A percentile compares a stretch with the other conserved stretches of the same genome.
Evolutionary conservation across 92 coral and sea anemone genomes (phyloP).

Genomic region (Hydrozoanthus gracilis): DNA sequence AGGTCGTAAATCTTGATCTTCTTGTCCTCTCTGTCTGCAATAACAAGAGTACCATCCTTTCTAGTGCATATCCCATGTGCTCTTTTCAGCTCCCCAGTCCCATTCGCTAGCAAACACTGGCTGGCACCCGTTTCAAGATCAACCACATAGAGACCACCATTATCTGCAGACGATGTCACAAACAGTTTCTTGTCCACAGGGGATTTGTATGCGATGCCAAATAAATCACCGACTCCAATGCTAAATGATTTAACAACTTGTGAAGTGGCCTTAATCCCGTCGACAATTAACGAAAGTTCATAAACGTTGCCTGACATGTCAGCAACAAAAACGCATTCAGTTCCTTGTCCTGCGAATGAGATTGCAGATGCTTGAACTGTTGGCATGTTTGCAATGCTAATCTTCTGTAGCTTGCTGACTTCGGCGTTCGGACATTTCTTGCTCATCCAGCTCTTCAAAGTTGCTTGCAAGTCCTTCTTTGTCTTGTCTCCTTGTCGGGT

Average conservation of each 20-base stretch:
- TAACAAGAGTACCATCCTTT: slow-evolving; percentile 38
- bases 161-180: slow-evolving; percentile 52
- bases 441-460: slow-evolving; percentile 53
- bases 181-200: slow-evolving; percentile 32
- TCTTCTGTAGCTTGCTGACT: background rate
- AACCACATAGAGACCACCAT: slow-evolving; percentile 51
- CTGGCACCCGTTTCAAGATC: slow-evolving; percentile 11
- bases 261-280: slow-evolving; percentile 28
- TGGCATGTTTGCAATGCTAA: slow-evolving; percentile 29
- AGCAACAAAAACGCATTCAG: slow-evolving; percentile 15
- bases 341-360: slow-evolving; percentile 27
- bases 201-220: slow-evolving; percentile 30
- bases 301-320: slow-evolving; percentile 27
- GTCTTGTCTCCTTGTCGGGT: slow-evolving; percentile 52
- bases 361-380: slow-evolving; percentile 26
- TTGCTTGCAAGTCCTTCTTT: slow-evolving; percentile 56
- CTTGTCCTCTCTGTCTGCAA: slow-evolving; percentile 47
- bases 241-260: slow-evolving; percentile 22
- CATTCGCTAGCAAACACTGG: slow-evolving; percentile 34
- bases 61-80: slow-evolving; percentile 44
- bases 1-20: slow-evolving; percentile 33
- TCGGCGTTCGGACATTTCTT: slow-evolving; percentile 36
- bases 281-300: slow-evolving; percentile 16
- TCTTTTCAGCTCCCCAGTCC: slow-evolving; percentile 50
- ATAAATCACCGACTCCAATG: slow-evolving; percentile 1